Conservation (phyloP, 92 coral and sea anemone species). For the Actinernus sp. region DNA sequence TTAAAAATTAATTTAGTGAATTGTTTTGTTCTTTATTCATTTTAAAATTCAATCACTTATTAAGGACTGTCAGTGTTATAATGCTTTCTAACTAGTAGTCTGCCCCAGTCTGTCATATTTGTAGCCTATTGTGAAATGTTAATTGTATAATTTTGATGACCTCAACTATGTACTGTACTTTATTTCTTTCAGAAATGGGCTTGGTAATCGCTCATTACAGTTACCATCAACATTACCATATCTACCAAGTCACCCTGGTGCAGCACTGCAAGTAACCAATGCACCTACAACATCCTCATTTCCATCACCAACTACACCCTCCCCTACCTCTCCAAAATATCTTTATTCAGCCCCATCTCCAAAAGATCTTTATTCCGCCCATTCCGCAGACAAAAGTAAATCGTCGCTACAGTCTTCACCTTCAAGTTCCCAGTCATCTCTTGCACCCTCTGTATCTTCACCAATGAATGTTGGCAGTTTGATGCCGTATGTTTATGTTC, state of each 20-base stretch:
- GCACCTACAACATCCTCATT: conserved; percentile 30
- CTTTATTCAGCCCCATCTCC: neutral
- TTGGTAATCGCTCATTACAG: conserved; percentile 26
- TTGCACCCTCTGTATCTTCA: conserved; percentile 38
- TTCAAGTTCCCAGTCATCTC: conserved; percentile 67
- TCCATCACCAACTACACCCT: conserved; percentile 16
- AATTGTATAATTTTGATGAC: neutral
- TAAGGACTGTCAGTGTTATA: too few relatives aligned
- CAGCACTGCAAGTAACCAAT: conserved; percentile 44
- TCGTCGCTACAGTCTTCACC: conserved; percentile 38
- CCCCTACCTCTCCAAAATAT: conserved; percentile 40
- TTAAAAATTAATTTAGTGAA: too few relatives aligned
- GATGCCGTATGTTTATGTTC: conserved; percentile 37
- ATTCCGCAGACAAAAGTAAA: conserved; percentile 7
- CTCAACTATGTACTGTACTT: neutral
- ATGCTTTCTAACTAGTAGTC: too few relatives aligned
- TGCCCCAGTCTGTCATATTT: too few relatives aligned
- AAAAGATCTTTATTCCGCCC: too few relatives aligned
- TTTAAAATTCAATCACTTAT: too few relatives aligned
- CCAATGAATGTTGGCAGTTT: conserved; percentile 62
- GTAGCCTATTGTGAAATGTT: too few relatives aligned
- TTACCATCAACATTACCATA: conserved; percentile 51
- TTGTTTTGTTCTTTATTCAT: too few relatives aligned
- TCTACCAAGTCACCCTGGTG: conserved; percentile 63
- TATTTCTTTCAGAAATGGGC: neutral